Base-by-base conservation (phyloP, 1,140 invertebrate species). In the Drosophila bifasciata region DNA sequence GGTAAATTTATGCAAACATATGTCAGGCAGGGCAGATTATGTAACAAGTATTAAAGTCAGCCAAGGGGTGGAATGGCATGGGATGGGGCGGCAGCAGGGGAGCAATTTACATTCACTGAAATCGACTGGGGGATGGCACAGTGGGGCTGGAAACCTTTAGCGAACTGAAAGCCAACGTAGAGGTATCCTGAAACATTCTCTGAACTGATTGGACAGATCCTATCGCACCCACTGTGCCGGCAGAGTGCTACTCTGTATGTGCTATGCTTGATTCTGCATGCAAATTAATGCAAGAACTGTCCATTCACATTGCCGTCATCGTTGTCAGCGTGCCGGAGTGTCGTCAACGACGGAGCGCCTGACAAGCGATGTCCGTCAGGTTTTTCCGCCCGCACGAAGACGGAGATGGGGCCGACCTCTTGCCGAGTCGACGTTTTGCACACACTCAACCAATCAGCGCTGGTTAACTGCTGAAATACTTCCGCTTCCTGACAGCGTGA, bases 361-460 rank as follows among this genome's bases (percentile, higher is more conserved):
- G 66, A 67, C 71, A 66, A 45, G 28, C 71, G 19, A 56, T 64
- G 56, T 66, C 72, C 46, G 59, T 66, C 72, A 62, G 76, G 43
- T 53, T 61, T 56, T 52, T 67, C 50, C 49, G 46, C 39, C 60
- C 40, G 59, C 44, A 43, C 40, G 59, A 3, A 8, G 28, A 13
- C 32, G 32, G 32, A 13, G 11, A 53, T 16, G 32, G 51, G 39
- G n/a, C 39, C 53, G 23, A 50, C 43, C 44, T 46, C 53, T 58
- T 32, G 53, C 48, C 56, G 56, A 76, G 60, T 68, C 64, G 57
- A 66, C 66, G 67, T 84, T 84, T 83, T 46, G 63, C 81, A 73
- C 86, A 81, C 81, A 85, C 81, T 88, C 81, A 81, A 81, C 81
- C 83, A 88, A 88, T 88, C 83, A 88, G 83, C 78, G 84, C 73